Evolutionary conservation across 2,888 invertebrate genomes (phyloP).

Genomic region (Conops quadrifasciatus): DNA sequence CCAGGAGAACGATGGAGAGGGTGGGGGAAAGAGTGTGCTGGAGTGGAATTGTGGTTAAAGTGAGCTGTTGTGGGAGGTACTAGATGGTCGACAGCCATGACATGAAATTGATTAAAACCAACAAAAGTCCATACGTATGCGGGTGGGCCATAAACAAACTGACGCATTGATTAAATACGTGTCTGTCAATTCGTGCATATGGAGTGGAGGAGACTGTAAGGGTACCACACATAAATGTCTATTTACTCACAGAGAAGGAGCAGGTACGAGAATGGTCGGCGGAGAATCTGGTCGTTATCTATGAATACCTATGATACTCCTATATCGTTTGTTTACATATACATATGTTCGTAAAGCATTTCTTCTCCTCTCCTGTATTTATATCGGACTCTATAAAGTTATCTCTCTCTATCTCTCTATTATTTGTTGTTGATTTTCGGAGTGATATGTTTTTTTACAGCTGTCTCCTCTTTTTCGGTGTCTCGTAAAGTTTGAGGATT

Average conservation of each 20-base stretch:
- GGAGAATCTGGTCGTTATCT: no score
- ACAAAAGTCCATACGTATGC: slow-evolving; percentile 10
- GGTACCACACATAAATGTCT: neutral
- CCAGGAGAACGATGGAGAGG: neutral
- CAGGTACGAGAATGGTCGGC: neutral
- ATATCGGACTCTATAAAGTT: no score
- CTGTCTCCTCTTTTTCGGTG: no score
- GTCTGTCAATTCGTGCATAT: neutral
- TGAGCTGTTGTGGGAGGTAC: neutral
- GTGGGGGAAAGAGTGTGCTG: neutral
- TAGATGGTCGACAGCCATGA: neutral
- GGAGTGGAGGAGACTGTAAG: neutral
- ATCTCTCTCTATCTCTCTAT: neutral
- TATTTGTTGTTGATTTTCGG: no score
- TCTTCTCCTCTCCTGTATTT: neutral
- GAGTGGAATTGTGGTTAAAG: neutral
- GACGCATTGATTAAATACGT: neutral
- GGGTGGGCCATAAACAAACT: neutral
- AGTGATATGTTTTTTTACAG: neutral
- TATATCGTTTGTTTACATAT: neutral
- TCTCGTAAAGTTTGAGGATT: neutral
- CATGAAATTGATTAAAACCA: slow-evolving; percentile 16
- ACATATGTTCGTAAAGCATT: neutral
- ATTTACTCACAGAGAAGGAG: neutral
- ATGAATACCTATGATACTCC: no score